phyloP scores from a whole-genome alignment of 2,113 vertebrate genomes.

The Orcinus orca region DNA sequence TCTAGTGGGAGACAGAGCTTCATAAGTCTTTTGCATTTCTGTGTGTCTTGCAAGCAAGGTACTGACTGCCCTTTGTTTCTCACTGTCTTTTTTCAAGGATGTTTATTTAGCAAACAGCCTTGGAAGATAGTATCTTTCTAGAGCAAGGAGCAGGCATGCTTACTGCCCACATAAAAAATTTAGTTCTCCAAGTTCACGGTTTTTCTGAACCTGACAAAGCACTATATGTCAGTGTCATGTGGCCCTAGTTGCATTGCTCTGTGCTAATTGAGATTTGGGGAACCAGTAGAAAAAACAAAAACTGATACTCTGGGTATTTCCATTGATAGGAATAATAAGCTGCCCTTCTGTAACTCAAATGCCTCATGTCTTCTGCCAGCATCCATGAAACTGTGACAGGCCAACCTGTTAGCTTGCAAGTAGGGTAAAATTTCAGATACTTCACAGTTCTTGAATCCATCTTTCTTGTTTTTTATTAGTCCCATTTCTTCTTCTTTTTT shows the following conservation, averaged over 20 bases:
- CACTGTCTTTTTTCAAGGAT: neutral
- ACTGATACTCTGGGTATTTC: neutral
- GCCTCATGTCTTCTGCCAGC: neutral
- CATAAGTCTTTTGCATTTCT: neutral
- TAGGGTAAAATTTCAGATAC: neutral
- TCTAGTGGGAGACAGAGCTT: neutral
- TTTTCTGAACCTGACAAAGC: neutral
- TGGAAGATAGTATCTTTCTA: neutral
- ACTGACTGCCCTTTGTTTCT: neutral
- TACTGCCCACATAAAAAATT: neutral
- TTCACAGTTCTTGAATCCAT: neutral
- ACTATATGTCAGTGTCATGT: neutral
- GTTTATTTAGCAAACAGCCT: neutral
- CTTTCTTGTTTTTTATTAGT: neutral
- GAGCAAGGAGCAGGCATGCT: neutral
- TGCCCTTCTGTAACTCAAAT: neutral
- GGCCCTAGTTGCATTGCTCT: neutral
- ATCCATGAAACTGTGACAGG: neutral
- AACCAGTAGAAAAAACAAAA: neutral
- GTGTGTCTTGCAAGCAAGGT: neutral
- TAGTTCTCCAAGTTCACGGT: neutral
- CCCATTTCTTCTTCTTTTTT: neutral
- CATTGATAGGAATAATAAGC: neutral
- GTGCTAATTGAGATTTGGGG: neutral
- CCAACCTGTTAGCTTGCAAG: neutral